Evolutionary conservation across 2,888 invertebrate genomes (phyloP).

Genomic region (Zaprionus bogoriensis): DNA sequence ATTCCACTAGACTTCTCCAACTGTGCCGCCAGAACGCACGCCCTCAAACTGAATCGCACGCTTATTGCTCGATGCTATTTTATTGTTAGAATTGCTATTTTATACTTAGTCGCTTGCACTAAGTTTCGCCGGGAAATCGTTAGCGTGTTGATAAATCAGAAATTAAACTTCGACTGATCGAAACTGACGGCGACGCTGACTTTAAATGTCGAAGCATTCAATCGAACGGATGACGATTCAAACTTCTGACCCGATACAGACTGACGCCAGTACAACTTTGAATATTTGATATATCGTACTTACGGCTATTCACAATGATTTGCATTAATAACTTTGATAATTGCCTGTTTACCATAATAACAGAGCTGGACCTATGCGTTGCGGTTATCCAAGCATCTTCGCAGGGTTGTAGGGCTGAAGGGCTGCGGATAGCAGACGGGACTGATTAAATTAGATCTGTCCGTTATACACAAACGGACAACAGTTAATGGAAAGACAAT

Average conservation of each 20-base stretch:
- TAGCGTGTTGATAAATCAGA: slow-evolving; percentile 48
- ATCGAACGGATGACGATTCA: neutral
- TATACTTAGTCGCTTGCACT: slow-evolving; percentile 29
- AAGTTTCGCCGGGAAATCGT: slow-evolving; percentile 5
- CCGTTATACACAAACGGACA: no score
- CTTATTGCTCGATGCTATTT: slow-evolving; percentile 45
- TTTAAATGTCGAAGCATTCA: slow-evolving; percentile 58
- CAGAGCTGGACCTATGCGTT: neutral
- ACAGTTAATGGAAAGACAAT: neutral
- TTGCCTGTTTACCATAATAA: slow-evolving; percentile 18
- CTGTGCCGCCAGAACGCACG: slow-evolving; percentile 33
- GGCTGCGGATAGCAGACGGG: no score
- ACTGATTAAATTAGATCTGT: no score
- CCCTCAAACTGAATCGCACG: slow-evolving; percentile 45
- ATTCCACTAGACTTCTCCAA: no score
- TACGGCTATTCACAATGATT: slow-evolving; percentile 42
- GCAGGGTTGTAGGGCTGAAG: neutral
- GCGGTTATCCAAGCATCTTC: neutral
- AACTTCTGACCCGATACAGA: neutral
- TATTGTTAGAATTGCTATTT: slow-evolving; percentile 53
- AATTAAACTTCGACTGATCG: slow-evolving; percentile 49
- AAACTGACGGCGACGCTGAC: slow-evolving; percentile 58
- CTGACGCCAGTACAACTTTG: neutral
- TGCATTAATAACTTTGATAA: slow-evolving; percentile 52
- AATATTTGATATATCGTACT: slow-evolving; percentile 4